Percentiles rank a stretch among this genome's conserved stretches.
Conservation (phyloP, 2,888 invertebrate genomes). For the Cantharis nigra region DNA sequence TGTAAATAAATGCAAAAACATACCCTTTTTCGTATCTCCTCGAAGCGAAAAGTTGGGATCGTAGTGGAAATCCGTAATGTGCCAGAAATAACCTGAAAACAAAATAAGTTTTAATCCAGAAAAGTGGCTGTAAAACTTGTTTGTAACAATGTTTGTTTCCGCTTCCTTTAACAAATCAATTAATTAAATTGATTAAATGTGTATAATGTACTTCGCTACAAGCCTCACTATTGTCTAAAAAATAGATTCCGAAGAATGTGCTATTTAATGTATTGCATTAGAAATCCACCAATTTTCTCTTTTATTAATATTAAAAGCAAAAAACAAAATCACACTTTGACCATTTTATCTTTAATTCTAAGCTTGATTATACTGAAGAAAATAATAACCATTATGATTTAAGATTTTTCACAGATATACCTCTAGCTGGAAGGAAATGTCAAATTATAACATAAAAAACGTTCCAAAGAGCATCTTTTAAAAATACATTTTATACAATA, state of each 20-base stretch:
- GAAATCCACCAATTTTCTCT: neutral
- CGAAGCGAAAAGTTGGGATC: slow-evolving; percentile 81
- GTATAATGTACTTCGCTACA: neutral
- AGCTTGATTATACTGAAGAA: too few relatives aligned
- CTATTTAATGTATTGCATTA: neutral
- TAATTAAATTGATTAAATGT: slow-evolving; percentile 21
- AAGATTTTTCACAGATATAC: too few relatives aligned
- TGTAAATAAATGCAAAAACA: slow-evolving; percentile 53
- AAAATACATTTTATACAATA: too few relatives aligned
- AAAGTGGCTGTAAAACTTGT: slow-evolving; percentile 29
- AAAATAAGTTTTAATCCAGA: slow-evolving; percentile 27
- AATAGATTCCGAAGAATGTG: neutral
- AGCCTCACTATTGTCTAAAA: neutral
- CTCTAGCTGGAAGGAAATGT: too few relatives aligned
- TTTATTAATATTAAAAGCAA: neutral
- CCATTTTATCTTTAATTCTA: too few relatives aligned
- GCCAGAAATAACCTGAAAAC: slow-evolving; percentile 93
- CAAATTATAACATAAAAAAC: too few relatives aligned
- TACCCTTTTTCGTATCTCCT: slow-evolving; percentile 77
- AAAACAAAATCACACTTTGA: too few relatives aligned
- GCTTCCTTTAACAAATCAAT: slow-evolving; percentile 16
- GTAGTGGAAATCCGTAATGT: slow-evolving; percentile 91
- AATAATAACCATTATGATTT: too few relatives aligned
- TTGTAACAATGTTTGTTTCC: slow-evolving; percentile 19
- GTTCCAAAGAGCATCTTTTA: too few relatives aligned